Evolutionary conservation across 1,140 invertebrate species (phyloP), one percentile per base, ranked within the genome.

Genomic region (Caenorhabditis brenneri): DNA sequence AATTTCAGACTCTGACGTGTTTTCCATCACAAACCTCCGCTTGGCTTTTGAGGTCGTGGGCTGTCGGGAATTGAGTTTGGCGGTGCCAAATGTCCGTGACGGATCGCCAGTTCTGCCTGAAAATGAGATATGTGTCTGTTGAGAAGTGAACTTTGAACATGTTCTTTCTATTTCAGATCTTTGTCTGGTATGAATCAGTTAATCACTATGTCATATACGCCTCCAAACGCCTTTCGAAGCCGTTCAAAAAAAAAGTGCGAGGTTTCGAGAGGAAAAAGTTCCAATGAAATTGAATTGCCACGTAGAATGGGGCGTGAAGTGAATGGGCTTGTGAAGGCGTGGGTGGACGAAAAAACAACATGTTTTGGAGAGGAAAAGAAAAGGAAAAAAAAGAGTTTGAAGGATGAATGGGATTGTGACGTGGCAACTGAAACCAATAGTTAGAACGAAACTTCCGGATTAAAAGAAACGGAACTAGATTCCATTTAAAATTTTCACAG

Each of bases 21-120:
- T 74, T 0, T n/a, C 15, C 16, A 12, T 12, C 36, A 36, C 49
- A 27, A 58, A 81, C 80, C 80, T 24, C n/a, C 24, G 24, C n/a
- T 36, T 60, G 80, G 53, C 22, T 81, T 81, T 42, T 81, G 80
- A 29, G 80, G 80, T 42, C 80, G 80, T 81, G 80, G 80, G 53
- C 80, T 81, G 53, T 81, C 80, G 27, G 80, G 80, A 58, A 81
- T 81, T 19, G 80, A 51, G 36, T 53, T 55, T 60, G 80, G 80
- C 48, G 80, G 48, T 0, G 80, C 80, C 80, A 81, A 60, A 27
- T 81, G 80, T 58, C 80, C 80, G 55, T 81, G 80, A 46, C 80
- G 80, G 39, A 81, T 55, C 2, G 48, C 51, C 31, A 81, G 33
- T 60, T 81, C 80, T 15, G 80, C 55, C 80, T 81, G 51, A 58